Evolutionary conservation across 2,888 invertebrate genomes (phyloP).

Genomic region (Antitype chi): DNA sequence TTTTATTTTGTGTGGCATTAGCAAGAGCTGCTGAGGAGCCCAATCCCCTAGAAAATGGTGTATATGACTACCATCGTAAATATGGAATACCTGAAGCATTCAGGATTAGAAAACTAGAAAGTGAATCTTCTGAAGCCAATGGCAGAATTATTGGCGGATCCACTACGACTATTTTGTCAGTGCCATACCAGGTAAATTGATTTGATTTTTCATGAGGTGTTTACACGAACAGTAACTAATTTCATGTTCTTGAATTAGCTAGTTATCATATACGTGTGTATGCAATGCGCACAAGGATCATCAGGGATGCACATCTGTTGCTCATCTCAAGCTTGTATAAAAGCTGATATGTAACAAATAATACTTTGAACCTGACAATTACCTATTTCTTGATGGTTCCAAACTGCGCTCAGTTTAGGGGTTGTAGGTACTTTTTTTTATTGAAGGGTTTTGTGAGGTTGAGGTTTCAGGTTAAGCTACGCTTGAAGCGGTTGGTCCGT

Average conservation of each 20-base stretch:
- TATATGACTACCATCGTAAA: constrained; percentile 71
- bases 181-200: constrained; percentile 72
- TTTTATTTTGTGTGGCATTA: constrained; percentile 54
- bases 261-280: not conserved
- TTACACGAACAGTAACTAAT: not conserved
- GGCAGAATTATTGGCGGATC: constrained; percentile 73
- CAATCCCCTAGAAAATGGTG: constrained; percentile 56
- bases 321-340: not conserved
- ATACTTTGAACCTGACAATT: not conserved
- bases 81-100: constrained; percentile 72
- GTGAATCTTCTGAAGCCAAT: constrained; percentile 52
- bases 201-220: not conserved
- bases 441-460: not conserved
- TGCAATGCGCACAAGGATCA: not conserved
- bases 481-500: not conserved
- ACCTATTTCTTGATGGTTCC: not conserved
- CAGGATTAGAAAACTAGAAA: constrained; percentile 70
- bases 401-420: not conserved
- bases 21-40: constrained; percentile 45
- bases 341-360: not conserved
- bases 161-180: constrained; percentile 62
- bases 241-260: not conserved
- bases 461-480: not conserved
- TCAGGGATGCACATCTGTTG: no score
- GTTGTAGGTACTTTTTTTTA: not conserved